Evolutionary conservation across 2,113 vertebrate species (phyloP).

Genomic region (Cairina moschata): DNA sequence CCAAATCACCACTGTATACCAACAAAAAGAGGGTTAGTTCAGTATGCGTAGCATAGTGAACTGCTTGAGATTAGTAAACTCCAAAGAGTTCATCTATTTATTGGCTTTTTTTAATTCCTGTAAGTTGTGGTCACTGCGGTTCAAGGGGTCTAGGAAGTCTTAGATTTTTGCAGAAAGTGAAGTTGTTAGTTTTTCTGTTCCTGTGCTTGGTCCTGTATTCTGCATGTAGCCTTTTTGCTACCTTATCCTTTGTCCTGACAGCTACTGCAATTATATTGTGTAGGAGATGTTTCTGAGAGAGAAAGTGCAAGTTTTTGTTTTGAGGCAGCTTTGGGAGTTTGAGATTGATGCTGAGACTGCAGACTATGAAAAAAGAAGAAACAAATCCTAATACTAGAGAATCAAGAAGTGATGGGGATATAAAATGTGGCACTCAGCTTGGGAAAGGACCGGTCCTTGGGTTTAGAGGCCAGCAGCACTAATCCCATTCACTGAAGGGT

Average conservation of each 20-base stretch:
- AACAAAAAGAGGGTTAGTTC: background rate
- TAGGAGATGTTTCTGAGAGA: conserved; percentile 5
- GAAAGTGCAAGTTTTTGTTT: conserved; percentile 26
- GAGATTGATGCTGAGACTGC: conserved; percentile 11
- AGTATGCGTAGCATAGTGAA: background rate
- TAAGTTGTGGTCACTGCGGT: background rate
- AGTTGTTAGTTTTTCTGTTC: background rate
- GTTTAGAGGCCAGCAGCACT: background rate
- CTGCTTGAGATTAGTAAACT: background rate
- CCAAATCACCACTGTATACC: background rate
- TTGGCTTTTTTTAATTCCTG: background rate
- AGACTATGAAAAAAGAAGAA: background rate
- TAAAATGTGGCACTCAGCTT: conserved; percentile 23
- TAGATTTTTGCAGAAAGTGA: background rate
- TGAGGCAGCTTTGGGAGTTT: conserved; percentile 19
- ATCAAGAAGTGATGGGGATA: background rate
- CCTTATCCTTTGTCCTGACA: background rate
- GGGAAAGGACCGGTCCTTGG: background rate
- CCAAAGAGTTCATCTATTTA: background rate
- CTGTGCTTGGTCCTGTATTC: background rate
- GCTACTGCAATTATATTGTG: conserved; percentile 3
- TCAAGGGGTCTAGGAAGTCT: background rate
- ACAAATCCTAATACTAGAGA: background rate
- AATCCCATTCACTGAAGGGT: background rate
- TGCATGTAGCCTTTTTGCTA: background rate